phyloP scores from a whole-genome alignment of 2,797 vertebrate species.

The Sternarchorhynchus goeldii region DNA sequence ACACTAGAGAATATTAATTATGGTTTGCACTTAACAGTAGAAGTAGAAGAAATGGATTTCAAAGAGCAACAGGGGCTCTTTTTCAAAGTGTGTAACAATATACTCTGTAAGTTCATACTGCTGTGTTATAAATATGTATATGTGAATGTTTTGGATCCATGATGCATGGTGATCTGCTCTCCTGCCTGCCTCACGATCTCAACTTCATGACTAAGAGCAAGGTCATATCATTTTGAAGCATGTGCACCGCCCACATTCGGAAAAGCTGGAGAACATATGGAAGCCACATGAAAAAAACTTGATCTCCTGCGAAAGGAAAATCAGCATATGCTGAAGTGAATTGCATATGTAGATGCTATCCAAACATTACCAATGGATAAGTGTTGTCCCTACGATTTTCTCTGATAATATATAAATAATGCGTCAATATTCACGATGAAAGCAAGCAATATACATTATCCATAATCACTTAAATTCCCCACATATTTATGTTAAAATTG shows the following conservation, averaged over 20 bases:
- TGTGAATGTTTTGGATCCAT: background rate
- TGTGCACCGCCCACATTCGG: background rate
- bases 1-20: conserved; percentile 19
- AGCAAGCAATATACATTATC: too few relatives aligned
- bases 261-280: background rate
- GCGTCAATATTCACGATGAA: background rate
- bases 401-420: background rate
- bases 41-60: conserved; percentile 2
- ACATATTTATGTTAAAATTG: too few relatives aligned
- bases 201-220: conserved; percentile 35
- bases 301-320: background rate
- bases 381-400: background rate
- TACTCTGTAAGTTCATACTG: background rate
- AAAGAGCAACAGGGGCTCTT: background rate
- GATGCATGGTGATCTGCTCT: background rate
- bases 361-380: background rate
- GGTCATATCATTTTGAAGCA: conserved; percentile 7
- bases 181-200: background rate
- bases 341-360: background rate
- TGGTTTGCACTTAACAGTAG: background rate
- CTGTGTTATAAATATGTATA: conserved; percentile 1
- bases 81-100: background rate
- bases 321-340: background rate
- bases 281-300: background rate
- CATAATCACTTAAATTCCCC: too few relatives aligned